A percentile compares a stretch with the other conserved stretches of the same genome.
Evolutionary conservation across 2,888 invertebrate species (phyloP).

Genomic region (Amitus sp.): DNA sequence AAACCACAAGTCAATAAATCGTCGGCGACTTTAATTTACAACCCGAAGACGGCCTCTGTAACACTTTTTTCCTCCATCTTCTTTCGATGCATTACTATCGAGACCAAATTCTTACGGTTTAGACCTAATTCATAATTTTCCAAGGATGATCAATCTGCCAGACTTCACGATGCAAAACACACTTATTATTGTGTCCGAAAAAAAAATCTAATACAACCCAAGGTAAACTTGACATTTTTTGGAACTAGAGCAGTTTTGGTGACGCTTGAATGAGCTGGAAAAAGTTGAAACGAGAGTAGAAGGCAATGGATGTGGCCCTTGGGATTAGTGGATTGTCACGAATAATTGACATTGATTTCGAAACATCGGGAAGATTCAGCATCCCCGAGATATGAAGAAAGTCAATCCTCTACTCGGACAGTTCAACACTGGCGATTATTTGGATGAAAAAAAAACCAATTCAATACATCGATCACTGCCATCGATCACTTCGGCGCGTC

Average conservation of each 20-base stretch:
- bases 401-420: conserved; percentile 11
- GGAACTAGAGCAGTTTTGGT: neutral
- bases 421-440: conserved; percentile 15
- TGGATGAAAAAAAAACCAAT: neutral
- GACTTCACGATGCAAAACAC: too few species aligned
- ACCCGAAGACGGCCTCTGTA: conserved; percentile 42
- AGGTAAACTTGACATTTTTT: too few species aligned
- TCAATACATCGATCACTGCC: conserved; percentile 25
- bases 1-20: conserved; percentile 44
- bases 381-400: conserved; percentile 11
- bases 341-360: conserved; percentile 18
- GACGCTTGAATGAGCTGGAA: conserved; percentile 5
- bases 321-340: conserved; percentile 12
- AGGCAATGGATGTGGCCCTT: conserved; percentile 16
- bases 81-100: conserved; percentile 36
- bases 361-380: conserved; percentile 11
- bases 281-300: neutral
- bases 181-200: too few species aligned
- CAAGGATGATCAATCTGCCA: conserved; percentile 55
- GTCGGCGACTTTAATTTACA: conserved; percentile 49
- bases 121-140: conserved; percentile 45
- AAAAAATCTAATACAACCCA: too few species aligned
- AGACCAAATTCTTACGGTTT: conserved; percentile 44
- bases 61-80: conserved; percentile 21
- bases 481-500: conserved; percentile 5